These are phyloP conservation scores for Bombyx huttoni DNA, from an alignment of 2,888 invertebrate genomes.

Conservation along the genomic window DNA sequence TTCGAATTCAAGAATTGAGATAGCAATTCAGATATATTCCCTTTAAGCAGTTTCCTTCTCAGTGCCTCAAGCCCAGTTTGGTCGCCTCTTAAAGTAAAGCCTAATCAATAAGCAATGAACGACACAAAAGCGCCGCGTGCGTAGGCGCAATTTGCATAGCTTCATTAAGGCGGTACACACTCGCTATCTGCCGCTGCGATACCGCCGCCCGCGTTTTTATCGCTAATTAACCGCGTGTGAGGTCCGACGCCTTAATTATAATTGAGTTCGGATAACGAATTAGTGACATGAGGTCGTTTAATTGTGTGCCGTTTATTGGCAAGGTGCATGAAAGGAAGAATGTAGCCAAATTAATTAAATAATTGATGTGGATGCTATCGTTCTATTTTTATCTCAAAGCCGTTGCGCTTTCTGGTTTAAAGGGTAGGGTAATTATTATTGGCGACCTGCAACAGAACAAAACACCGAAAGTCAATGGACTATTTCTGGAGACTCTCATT, in stretches of 20 bases:
- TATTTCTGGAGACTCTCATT: no score
- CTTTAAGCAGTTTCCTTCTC: no score
- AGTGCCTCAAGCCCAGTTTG: no score
- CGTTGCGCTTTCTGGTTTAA: neutral
- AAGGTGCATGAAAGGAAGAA: neutral
- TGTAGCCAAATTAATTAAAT: neutral
- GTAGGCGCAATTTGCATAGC: constrained; percentile 43
- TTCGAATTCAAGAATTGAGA: no score
- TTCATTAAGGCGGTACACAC: constrained; percentile 29
- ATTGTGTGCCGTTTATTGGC: neutral
- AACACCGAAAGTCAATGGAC: no score
- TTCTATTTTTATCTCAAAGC: neutral
- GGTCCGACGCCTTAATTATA: constrained; percentile 54
- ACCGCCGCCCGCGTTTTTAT: constrained; percentile 17
- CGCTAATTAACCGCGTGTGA: constrained; percentile 52
- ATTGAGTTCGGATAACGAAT: constrained; percentile 35
- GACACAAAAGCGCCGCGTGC: constrained; percentile 8
- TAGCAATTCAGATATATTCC: no score
- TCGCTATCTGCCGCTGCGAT: constrained; percentile 22
- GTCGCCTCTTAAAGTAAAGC: neutral
- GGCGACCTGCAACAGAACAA: no score
- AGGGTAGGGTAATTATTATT: no score
- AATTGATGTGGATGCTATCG: neutral
- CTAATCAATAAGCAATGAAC: neutral
- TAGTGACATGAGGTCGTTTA: neutral